Base-by-base conservation (phyloP, 1,140 invertebrate species). In the Rhyacophila brunnea region DNA sequence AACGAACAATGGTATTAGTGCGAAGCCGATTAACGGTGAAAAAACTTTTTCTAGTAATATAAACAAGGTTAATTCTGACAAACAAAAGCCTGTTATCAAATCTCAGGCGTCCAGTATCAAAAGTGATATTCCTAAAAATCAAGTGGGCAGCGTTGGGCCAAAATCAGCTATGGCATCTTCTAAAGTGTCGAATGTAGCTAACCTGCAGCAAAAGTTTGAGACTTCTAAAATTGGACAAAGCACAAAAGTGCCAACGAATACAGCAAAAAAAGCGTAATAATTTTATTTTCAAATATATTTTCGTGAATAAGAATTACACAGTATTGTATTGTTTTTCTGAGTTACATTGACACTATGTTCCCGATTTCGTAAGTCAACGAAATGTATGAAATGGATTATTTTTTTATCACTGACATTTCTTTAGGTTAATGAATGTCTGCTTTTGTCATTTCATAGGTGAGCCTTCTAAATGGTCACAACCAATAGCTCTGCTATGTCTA, bases 151-250 rank as follows among this genome's bases (percentile, higher is more conserved):
- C 13, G 44, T 14, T 32, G 45, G 35, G 14, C 35, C 20, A 14
- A 64, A 64, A 51, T 34, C 34, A 14, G 34, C n/a, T 19, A 42
- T 28, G 38, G 44, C 14, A 36, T 34, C 9, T 23, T 72, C 75
- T 4, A 81, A 83, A 68, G 81, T 81, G 43, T 87, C 85, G 2
- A 87, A 85, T 63, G 87, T 90, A 20, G 86, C 87, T 1, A 86
- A 85, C 20, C 73, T 90, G 46, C 87, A 90, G 64, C 85, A 88
- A 58, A 89, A 88, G 68, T 90, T 90, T 67, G 87, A 90, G 68
- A 77, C 79, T 67, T 70, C 75, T 58, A 78, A 76, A 49, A 42
- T 44, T 38, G 44, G 42, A 32, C 43, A 48, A 14, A 36, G 46
- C 23, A 52, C 42, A 13, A 58, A 48, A 13, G 28, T 23, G 15